Percentiles rank a stretch among this genome's conserved stretches.
phyloP scores from a whole-genome alignment of 2,888 invertebrate genomes.

The Teinopalpus imperialis region DNA sequence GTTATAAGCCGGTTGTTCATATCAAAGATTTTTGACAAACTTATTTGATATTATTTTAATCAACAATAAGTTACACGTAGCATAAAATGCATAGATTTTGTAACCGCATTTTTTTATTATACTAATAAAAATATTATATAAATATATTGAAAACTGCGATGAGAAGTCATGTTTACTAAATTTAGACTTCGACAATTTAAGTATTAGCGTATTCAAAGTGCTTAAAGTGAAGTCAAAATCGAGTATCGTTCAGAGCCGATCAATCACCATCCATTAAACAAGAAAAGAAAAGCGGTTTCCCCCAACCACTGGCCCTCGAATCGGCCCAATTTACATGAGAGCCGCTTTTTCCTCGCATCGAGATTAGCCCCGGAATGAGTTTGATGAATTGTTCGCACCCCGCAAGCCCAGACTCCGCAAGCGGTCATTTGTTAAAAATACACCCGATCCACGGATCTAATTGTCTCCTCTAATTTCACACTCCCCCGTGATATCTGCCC shows the following conservation, averaged over 20 bases:
- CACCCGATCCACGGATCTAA: constrained; percentile 80
- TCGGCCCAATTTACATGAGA: constrained; percentile 82
- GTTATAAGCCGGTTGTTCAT: no score
- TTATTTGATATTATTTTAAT: no score
- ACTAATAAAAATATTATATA: no score
- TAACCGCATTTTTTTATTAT: no score
- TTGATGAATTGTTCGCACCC: constrained; percentile 78
- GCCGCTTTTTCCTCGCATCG: constrained; percentile 81
- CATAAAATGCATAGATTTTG: no score
- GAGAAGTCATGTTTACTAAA: no score
- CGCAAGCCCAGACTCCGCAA: constrained; percentile 52
- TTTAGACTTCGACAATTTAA: constrained; percentile 37
- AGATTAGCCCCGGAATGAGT: constrained; percentile 81
- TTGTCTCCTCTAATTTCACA: constrained; percentile 82
- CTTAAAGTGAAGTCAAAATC: constrained; percentile 76
- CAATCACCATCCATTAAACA: constrained; percentile 82
- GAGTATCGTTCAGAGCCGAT: constrained; percentile 74
- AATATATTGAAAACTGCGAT: no score
- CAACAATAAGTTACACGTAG: no score
- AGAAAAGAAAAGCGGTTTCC: constrained; percentile 81
- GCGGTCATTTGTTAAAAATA: constrained; percentile 82
- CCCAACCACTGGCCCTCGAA: constrained; percentile 78
- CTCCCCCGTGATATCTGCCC: constrained; percentile 72
- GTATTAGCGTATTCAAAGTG: constrained; percentile 52
- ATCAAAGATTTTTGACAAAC: no score